Conservation (phyloP, 2,113 vertebrate species). For the Colinus virginianus region DNA sequence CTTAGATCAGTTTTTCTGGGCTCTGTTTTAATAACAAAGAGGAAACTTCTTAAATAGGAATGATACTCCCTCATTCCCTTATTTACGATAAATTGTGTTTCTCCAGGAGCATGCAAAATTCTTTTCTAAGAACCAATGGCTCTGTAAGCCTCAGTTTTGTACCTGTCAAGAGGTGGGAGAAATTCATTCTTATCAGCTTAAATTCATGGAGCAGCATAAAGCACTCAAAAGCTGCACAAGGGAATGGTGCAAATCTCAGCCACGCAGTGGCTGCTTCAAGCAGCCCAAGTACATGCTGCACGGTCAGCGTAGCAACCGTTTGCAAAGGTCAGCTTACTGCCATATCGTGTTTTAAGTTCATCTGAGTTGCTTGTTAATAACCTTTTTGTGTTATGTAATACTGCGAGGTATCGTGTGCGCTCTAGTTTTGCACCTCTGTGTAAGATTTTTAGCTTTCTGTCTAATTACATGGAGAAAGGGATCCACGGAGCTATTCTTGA, state of each 20-base stretch:
- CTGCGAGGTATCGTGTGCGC: background rate
- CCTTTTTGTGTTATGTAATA: slow-evolving; percentile 19
- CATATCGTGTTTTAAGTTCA: slow-evolving; percentile 52
- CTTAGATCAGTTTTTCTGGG: background rate
- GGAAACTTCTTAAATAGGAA: background rate
- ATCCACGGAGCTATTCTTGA: background rate
- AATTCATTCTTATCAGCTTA: background rate
- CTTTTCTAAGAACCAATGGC: background rate
- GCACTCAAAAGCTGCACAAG: background rate
- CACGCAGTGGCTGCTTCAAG: background rate
- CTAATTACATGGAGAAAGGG: background rate
- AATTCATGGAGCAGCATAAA: background rate
- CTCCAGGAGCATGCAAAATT: background rate
- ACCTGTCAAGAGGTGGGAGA: background rate
- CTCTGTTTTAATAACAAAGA: background rate
- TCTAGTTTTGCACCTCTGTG: slow-evolving; percentile 1
- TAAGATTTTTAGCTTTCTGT: slow-evolving; percentile 46
- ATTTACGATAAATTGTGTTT: background rate
- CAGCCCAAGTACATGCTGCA: background rate
- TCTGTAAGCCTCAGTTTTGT: background rate
- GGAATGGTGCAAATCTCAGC: background rate
- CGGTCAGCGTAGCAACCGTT: background rate
- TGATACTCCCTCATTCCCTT: background rate
- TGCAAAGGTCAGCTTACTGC: slow-evolving; percentile 7
- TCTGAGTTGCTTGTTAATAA: slow-evolving; percentile 50